phyloP scores from a whole-genome alignment of 2,888 invertebrate genomes.

The Agrochola macilenta region DNA sequence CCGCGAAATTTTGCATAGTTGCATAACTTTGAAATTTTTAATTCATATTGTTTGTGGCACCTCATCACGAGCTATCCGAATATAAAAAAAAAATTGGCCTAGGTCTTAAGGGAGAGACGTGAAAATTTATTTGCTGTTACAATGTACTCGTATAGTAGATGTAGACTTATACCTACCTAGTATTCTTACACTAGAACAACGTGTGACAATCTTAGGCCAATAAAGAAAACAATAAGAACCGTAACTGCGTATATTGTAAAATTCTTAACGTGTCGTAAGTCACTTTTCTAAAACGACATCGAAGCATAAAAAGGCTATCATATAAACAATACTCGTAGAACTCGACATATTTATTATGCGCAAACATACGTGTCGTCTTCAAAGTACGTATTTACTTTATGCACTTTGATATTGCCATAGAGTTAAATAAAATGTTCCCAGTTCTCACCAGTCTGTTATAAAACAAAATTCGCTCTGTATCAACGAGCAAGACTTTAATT shows the following conservation, averaged over 20 bases:
- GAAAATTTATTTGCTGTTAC: too few species aligned
- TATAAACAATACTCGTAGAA: constrained; percentile 77
- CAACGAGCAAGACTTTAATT: constrained; percentile 41
- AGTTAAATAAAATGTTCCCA: constrained; percentile 57
- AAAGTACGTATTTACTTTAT: constrained; percentile 73
- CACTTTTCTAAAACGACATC: constrained; percentile 76
- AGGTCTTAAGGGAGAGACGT: too few species aligned
- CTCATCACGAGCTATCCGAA: too few species aligned
- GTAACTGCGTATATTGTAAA: constrained; percentile 71
- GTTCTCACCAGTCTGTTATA: constrained; percentile 45
- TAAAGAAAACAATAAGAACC: constrained; percentile 65
- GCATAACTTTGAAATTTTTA: too few species aligned
- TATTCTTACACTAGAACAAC: constrained; percentile 16
- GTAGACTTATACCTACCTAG: background rate
- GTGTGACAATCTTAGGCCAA: constrained; percentile 42
- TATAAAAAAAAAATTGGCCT: too few species aligned
- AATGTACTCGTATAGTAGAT: too few species aligned
- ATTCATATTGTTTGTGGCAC: too few species aligned
- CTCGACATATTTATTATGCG: constrained; percentile 64
- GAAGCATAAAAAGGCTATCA: constrained; percentile 77
- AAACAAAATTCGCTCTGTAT: constrained; percentile 42
- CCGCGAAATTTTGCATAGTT: too few species aligned
- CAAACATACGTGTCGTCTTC: constrained; percentile 71
- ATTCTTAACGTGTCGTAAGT: constrained; percentile 76
- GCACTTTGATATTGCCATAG: constrained; percentile 73